Evolutionary conservation across 2,113 vertebrate species (phyloP), one percentile per base, ranked within the genome.

Genomic region (Marcusenius ussheri): DNA sequence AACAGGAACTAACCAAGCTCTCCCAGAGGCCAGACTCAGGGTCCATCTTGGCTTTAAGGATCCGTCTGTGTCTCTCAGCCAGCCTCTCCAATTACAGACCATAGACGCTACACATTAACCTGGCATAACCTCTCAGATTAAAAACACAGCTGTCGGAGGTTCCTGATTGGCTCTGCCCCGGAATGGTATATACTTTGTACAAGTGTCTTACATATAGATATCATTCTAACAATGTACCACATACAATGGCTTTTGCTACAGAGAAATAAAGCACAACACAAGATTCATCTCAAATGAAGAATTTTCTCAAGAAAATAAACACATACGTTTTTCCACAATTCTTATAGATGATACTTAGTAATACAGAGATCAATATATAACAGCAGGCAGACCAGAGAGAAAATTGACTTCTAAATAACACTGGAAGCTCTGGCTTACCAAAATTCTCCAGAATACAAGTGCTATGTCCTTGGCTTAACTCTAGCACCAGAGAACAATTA

Each of bases 1-100:
- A 80, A 80, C 0, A 2, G 45, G 21, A n/a, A 84, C 24, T 84
- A 84, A 39, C 3, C 83, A 24, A 27, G 24, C 17, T 84, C 39
- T 45, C 7, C 3, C 35, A 46, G 83, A 46, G 83, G 31, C 77
- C 77, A 39, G 15, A 6, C 15, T 21, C 39, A 31, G 84, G 24
- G 27, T 51, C 50, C 3, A 0, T 53, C 84, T 87, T 50, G 31
- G 50, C 7, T n/a, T 50, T 51, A 35, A 47, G 46, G 46, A 31
- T 27, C 53, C 27, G 21, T 56, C 49, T 13, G 31, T 35, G 31
- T 1, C 13, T 31, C n/a, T 87, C 50, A 50, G 13, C 85, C 7
- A 87, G 50, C 19, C 39, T 84, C 83, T 84, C 83, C 83, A 84
- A 42, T 84, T 84, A 84, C 83, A 84, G 83, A 39, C 39, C 83